Conservation (phyloP, 2,888 invertebrate species). For the Sepiola atlantica region DNA sequence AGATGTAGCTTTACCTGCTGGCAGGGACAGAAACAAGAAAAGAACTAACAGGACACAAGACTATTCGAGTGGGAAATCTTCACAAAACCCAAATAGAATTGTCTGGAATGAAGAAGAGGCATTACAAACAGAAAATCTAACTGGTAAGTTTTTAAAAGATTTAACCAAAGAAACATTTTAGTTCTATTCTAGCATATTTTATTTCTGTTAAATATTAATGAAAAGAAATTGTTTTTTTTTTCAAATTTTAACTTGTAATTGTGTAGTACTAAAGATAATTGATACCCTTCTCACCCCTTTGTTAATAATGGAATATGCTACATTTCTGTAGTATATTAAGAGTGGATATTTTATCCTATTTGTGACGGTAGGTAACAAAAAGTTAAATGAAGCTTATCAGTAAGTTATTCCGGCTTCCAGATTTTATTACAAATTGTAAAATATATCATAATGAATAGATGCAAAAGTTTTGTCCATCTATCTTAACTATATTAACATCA, state of each 20-base stretch:
- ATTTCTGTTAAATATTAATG: neutral
- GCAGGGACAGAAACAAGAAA: neutral
- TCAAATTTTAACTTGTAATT: neutral
- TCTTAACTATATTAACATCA: no score
- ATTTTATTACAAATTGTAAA: no score
- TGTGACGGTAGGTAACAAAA: no score
- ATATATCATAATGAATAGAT: no score
- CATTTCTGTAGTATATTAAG: no score
- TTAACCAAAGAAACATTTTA: neutral
- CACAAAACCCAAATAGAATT: neutral
- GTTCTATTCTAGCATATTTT: neutral
- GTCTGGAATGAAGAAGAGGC: conserved; percentile 24
- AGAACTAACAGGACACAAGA: neutral
- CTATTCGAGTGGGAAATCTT: neutral
- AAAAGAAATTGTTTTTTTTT: neutral
- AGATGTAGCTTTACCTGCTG: neutral
- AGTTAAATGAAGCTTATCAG: no score
- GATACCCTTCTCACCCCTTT: no score
- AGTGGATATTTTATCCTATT: no score
- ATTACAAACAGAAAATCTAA: neutral
- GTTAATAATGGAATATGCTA: no score
- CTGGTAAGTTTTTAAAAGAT: neutral
- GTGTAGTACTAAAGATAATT: no score
- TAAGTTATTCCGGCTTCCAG: no score
- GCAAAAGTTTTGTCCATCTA: no score